Evolutionary conservation across 2,113 vertebrate species (phyloP), one percentile per base, ranked within the genome.

Genomic region (Scytalopus superciliaris): DNA sequence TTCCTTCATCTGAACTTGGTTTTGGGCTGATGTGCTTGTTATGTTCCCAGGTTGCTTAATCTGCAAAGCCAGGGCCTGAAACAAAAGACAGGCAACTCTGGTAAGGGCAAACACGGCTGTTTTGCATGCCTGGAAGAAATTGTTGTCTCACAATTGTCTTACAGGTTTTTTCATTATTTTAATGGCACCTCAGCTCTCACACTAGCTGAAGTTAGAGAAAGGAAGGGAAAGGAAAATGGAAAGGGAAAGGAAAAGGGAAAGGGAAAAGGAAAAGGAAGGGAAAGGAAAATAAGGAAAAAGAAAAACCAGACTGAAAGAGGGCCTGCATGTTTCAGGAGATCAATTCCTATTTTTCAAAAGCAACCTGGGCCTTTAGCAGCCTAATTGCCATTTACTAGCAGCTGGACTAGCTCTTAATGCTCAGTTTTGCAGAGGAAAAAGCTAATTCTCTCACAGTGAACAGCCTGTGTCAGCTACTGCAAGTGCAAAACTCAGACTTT

Each of bases 71-170:
- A 55, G 60, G 52, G 67, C 56, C 60, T 57, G 53, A 82, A 82
- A 89, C 21, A 60, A 84, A 89, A 45, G 53, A n/a, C n/a, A 5
- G 81, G 69, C 55, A n/a, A 8, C 11, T 28, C 37, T 35, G 66
- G 63, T 30, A 40, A 79, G 45, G 47, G 69, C 0, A 0, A 89
- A 60, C 19, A 3, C 0, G 6, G 66, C 81, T 93, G 59, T 7
- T 93, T 59, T 77, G 74, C 59, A n/a, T 73, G 40, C 74, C 87
- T 91, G 82, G 82, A 76, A 93, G 77, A 94, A 92, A 75, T 27
- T 27, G 35, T 12, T 95, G 59, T 13, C 42, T 92, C 53, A 44
- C 28, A 81, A 73, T 73, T 73, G 59, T 53, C 80, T 62, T 88
- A 66, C 40, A 83, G 50, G 56, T 14, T 81, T 92, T 87, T 66